A percentile compares a stretch with the other conserved stretches of the same genome.
Conservation (phyloP, 2,888 invertebrate species). For the Octodonta nipae region DNA sequence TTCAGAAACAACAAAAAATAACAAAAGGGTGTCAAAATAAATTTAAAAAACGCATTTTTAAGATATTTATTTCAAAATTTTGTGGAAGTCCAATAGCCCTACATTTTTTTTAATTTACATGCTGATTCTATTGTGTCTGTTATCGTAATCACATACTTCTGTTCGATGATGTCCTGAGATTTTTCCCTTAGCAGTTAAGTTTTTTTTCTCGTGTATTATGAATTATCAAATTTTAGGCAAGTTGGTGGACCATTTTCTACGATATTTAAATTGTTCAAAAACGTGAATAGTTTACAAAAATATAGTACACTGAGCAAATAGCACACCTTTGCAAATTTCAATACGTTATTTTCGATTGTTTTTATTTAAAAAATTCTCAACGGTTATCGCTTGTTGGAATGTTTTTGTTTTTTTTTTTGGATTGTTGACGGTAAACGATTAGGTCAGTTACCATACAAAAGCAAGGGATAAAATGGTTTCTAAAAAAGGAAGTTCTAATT, state of each 20-base stretch:
- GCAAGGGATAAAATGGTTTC: too few relatives aligned
- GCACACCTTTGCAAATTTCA: too few relatives aligned
- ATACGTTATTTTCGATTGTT: too few relatives aligned
- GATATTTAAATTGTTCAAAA: slow-evolving; percentile 24
- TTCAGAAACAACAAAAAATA: too few relatives aligned
- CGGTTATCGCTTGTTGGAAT: too few relatives aligned
- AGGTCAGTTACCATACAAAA: too few relatives aligned
- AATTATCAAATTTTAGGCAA: too few relatives aligned
- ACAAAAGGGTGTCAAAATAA: neutral
- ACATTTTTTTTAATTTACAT: slow-evolving; percentile 33
- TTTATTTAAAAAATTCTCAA: too few relatives aligned
- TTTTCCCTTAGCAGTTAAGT: slow-evolving; percentile 6
- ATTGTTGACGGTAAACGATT: too few relatives aligned
- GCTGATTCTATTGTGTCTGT: slow-evolving; percentile 26
- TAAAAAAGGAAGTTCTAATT: too few relatives aligned
- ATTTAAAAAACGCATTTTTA: slow-evolving; percentile 21
- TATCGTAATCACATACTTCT: slow-evolving; percentile 11
- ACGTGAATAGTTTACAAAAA: slow-evolving; percentile 28
- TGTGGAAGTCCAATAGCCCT: slow-evolving; percentile 40
- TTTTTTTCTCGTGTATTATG: slow-evolving; percentile 7
- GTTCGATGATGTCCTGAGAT: slow-evolving; percentile 6
- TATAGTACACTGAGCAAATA: slow-evolving; percentile 32
- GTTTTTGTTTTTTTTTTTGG: too few relatives aligned
- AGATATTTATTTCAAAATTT: slow-evolving; percentile 39
- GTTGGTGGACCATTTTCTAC: slow-evolving; percentile 33